Evolutionary conservation across 2,888 invertebrate species (phyloP), one percentile per base, ranked within the genome.

Genomic region (Parnassius mnemosyne): DNA sequence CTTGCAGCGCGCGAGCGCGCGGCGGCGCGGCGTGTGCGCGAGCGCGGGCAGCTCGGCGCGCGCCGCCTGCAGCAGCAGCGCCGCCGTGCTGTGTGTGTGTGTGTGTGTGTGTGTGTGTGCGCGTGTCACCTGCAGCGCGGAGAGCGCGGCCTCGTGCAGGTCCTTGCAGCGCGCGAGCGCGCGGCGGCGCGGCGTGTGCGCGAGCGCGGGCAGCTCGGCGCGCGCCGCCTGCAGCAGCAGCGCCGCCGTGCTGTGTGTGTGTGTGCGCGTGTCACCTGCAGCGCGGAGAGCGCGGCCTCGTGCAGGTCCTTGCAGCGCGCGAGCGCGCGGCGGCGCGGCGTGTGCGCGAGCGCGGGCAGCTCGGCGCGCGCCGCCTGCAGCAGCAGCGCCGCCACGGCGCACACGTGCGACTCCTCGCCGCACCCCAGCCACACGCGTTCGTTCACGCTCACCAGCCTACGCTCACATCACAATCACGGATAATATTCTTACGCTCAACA

Each of bases 371-470:
- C 94, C 54, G 93, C 90, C 67, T 93, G 93, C 66, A 97, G 93
- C 72, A 98, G 89, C 69, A 94, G 92, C 63, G 95, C 94, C 34
- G 96, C 94, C 5, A 95, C 96, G 80, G 94, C 94, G 68, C 97
- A 94, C 68, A 97, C 92, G 91, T 98, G 97, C 79, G 95, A 94
- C 83, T 97, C 97, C 79, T 96, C 95, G 60, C 96, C 96, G 83
- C 95, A 94, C 20, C 94, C 94, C 64, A 96, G 93, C 97, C 98
- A 98, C 72, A 95, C 94, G 60, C 96, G 94, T 83, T 97, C 97
- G 87, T 96, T 95, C 78, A 95, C 94, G 68, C 95, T 95, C 78
- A 95, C 95, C 92, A 95, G 86, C 78, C 95, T 95, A 68, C 49
- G 13, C 34, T 34, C 34, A 34, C 34, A 34, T 34, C 5, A 7